A percentile compares a stretch with the other conserved stretches of the same genome.
Conservation (phyloP, 2,888 invertebrate genomes). For the Morpho deidamia region DNA sequence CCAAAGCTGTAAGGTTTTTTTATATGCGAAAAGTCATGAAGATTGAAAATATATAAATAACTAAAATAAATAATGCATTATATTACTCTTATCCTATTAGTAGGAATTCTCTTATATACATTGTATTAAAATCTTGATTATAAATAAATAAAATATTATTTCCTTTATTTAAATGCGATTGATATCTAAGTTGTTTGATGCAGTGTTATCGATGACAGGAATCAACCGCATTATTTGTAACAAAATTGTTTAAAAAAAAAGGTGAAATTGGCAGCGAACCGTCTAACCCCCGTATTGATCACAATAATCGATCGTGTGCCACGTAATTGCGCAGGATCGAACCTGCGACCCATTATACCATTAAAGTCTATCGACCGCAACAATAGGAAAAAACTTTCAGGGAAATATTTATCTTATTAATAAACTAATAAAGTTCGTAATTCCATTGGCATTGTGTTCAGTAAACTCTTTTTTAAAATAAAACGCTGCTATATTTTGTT, state of each 20-base stretch:
- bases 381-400: conserved; percentile 40
- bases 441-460: background rate
- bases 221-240: conserved; percentile 58
- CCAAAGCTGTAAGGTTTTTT: no score
- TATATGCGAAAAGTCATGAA: no score
- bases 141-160: no score
- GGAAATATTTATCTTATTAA: conserved; percentile 18
- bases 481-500: no score
- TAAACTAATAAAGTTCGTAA: background rate
- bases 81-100: no score
- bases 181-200: conserved; percentile 22
- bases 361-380: conserved; percentile 72
- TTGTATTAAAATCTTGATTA: no score
- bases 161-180: background rate
- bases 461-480: conserved; percentile 2
- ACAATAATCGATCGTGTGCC: conserved; percentile 79
- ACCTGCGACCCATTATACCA: conserved; percentile 75
- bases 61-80: no score
- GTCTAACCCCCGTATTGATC: conserved; percentile 77
- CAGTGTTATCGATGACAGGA: conserved; percentile 49
- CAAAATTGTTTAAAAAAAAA: conserved; percentile 62
- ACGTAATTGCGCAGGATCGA: conserved; percentile 73
- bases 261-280: conserved; percentile 74
- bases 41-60: no score
- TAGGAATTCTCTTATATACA: no score